phyloP scores from a whole-genome alignment of 2,797 vertebrate species.

The Lateolabrax maculatus region DNA sequence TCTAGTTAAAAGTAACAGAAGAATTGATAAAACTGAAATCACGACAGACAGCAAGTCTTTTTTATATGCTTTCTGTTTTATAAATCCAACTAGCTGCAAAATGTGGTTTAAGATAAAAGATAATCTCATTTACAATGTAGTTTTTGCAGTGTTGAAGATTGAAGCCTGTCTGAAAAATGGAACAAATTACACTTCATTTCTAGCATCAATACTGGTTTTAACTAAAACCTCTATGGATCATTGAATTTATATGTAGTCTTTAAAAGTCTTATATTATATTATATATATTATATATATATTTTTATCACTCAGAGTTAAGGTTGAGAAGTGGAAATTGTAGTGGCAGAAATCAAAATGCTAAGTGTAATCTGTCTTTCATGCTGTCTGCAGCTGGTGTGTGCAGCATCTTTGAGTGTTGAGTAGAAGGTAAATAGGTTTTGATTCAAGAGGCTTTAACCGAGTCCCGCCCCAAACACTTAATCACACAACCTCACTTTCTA shows the following conservation, averaged over 20 bases:
- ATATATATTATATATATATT: neutral
- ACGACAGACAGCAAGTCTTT: neutral
- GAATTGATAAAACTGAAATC: too few relatives aligned
- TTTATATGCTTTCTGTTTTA: too few relatives aligned
- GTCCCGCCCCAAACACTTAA: constrained; percentile 36
- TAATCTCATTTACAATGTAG: neutral
- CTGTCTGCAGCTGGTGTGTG: constrained; percentile 13
- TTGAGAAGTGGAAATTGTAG: neutral
- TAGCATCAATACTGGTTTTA: neutral
- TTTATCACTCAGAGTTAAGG: neutral
- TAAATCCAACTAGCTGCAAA: neutral
- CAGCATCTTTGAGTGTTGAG: constrained; percentile 5
- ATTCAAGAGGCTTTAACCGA: constrained; percentile 33
- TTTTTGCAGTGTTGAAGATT: neutral
- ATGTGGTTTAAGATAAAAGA: neutral
- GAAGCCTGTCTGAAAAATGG: constrained; percentile 1
- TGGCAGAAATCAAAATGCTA: neutral
- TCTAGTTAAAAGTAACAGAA: neutral
- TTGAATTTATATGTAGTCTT: neutral
- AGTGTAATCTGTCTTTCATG: neutral
- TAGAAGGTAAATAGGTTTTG: constrained; percentile 24
- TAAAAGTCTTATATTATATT: neutral
- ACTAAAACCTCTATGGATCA: neutral
- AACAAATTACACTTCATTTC: neutral
- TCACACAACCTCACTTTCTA: constrained; percentile 43